Percentiles rank a stretch among this genome's conserved stretches.
phyloP scores from a whole-genome alignment of 1,140 invertebrate genomes.

The Trichonephila inaurata region DNA sequence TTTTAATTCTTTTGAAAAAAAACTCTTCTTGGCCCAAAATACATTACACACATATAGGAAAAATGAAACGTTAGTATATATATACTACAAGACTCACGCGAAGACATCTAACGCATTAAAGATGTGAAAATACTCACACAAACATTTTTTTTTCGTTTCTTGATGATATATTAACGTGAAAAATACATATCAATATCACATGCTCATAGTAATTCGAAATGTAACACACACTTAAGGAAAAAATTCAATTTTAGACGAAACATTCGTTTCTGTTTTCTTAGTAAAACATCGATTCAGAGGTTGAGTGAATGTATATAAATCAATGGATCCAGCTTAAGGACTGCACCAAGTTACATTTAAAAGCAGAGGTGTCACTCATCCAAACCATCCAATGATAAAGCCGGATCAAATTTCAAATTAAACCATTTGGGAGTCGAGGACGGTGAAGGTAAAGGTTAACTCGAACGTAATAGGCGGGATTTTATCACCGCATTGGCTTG shows the following conservation, averaged over 20 bases:
- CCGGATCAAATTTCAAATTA: background rate
- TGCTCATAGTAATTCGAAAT: constrained; percentile 46
- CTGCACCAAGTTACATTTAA: background rate
- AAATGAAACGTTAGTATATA: too few relatives aligned
- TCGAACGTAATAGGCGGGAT: background rate
- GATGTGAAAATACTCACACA: background rate
- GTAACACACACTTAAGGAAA: background rate
- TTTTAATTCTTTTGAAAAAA: too few relatives aligned
- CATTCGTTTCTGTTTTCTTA: background rate
- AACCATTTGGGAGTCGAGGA: constrained; percentile 47
- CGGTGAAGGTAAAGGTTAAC: constrained; percentile 61
- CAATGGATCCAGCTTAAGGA: background rate
- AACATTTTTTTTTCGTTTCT: background rate
- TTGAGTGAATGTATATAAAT: background rate
- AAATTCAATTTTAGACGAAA: background rate
- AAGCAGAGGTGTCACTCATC: background rate
- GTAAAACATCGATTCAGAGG: background rate
- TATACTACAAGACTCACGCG: background rate
- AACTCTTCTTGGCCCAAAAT: too few relatives aligned
- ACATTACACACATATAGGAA: too few relatives aligned
- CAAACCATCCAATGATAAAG: background rate
- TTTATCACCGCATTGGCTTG: constrained; percentile 60
- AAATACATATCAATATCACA: constrained; percentile 52
- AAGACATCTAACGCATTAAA: background rate
- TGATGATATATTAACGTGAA: background rate